A percentile compares a stretch with the other conserved stretches of the same genome.
Evolutionary conservation across 2,113 vertebrate species (phyloP).

Genomic region (Reinhardtius hippoglossoides): DNA sequence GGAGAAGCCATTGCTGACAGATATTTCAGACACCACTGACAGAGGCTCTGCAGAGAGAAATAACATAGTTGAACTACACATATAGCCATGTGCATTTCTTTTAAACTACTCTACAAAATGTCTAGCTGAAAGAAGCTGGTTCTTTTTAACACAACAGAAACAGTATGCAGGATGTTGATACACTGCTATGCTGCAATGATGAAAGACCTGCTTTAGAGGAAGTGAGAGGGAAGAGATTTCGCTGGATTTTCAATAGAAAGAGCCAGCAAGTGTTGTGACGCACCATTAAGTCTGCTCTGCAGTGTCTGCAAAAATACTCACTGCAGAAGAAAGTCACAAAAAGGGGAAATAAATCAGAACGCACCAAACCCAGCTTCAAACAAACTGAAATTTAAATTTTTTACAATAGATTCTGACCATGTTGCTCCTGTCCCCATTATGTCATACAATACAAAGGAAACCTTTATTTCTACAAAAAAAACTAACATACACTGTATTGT

Average conservation of each 20-base stretch:
- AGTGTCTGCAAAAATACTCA: slow-evolving; percentile 64
- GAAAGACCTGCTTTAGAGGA: slow-evolving; percentile 14
- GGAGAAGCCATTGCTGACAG: slow-evolving; percentile 10
- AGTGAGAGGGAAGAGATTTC: slow-evolving; percentile 38
- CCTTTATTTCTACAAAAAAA: neutral
- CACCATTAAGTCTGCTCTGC: slow-evolving; percentile 65
- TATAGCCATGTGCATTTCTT: neutral
- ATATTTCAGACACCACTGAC: slow-evolving; percentile 14
- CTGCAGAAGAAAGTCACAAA: slow-evolving; percentile 57
- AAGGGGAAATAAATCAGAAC: slow-evolving; percentile 13
- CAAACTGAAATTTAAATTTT: no score
- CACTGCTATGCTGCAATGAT: neutral
- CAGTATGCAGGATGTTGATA: slow-evolving; percentile 7
- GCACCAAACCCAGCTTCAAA: slow-evolving; percentile 5
- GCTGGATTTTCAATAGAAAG: slow-evolving; percentile 30
- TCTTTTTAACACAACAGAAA: neutral
- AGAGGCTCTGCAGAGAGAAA: slow-evolving; percentile 8
- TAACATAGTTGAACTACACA: neutral
- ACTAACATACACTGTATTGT: neutral
- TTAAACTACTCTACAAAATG: neutral
- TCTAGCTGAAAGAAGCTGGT: no score
- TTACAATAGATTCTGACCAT: neutral
- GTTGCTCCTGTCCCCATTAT: neutral
- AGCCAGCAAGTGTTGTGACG: slow-evolving; percentile 49
- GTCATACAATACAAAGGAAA: neutral